Base-by-base conservation (phyloP, 2,888 invertebrate genomes). In the Julus scanicus region DNA sequence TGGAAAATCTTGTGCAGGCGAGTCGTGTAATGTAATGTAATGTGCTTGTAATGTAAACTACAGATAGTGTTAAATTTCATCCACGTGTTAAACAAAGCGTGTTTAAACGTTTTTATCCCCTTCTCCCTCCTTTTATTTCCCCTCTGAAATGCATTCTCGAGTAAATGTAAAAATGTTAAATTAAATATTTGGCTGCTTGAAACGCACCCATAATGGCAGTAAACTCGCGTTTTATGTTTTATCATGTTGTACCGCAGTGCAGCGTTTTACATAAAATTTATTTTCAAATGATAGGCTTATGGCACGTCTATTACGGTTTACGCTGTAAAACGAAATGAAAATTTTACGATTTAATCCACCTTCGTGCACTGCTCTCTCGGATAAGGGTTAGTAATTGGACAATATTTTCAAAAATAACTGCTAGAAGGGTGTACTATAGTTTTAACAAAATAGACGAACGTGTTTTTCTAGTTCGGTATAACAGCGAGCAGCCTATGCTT, bases 311-410 rank as follows among this genome's bases (percentile, higher is more conserved):
- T 53, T 53, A 53, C 17, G 13, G 9, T 13, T 11, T 11, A 29
- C 29, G 11, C 29, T 71, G 71, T 29, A 29, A 71, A 71, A 71
- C 71, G 71, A 71, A 71, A 71, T 29, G 71, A 71, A 71, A 71
- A 37, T 71, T 71, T 71, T 71, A 71, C 71, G 71, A 71, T 71
- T 29, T 71, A 71, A 71, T 71, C 71, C 71, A 29, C 29, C 71
- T 71, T 71, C 11, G 71, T 8, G 20, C 29, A 29, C 71, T 29
- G n/a, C 29, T 11, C 71, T 9, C n/a, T 9, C n/a, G 11, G 20
- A 20, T 63, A 63, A 63, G 63, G 29, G 71, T 71, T 71, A 29
- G 29, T 71, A 71, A 71, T 29, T 71, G 29, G 71, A 9, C 29
- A 71, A 71, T 71, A 29, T 29, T 29, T 71, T 71, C 71, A 71